Percentiles rank a stretch among this genome's conserved stretches.
Conservation (phyloP, 30 jellyfish, hydroid and myxozoan genomes). For the Clytia hemisphaerica region DNA sequence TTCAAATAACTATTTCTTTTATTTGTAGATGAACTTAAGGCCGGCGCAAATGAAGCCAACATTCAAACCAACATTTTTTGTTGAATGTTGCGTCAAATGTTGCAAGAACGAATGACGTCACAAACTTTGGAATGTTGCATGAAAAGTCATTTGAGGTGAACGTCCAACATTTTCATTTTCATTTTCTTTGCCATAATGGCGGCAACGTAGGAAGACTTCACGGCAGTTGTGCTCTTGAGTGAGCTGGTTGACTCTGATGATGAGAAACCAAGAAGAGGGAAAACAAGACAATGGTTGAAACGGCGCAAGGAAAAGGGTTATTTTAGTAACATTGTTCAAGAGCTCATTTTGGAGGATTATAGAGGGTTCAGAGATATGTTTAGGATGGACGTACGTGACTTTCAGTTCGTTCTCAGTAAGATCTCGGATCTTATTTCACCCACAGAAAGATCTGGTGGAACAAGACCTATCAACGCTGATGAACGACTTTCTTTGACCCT, state of each 20-base stretch:
- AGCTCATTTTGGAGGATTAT: slow-evolving; percentile 21
- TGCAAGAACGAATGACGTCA: too few species aligned
- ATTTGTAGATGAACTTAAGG: too few species aligned
- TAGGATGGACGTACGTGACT: slow-evolving; percentile 16
- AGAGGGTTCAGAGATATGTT: slow-evolving; percentile 28
- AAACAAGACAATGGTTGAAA: slow-evolving; percentile 30
- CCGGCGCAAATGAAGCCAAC: too few species aligned
- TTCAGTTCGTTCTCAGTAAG: neutral
- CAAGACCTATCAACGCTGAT: neutral
- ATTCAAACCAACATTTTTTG: too few species aligned
- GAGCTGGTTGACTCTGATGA: neutral
- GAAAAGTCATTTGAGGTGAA: too few species aligned
- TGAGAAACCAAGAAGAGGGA: neutral
- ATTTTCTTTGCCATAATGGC: too few species aligned
- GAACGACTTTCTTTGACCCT: slow-evolving; percentile 19
- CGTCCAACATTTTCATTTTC: too few species aligned
- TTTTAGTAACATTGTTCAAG: slow-evolving; percentile 20
- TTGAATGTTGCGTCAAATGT: too few species aligned
- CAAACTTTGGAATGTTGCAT: too few species aligned
- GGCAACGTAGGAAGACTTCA: neutral
- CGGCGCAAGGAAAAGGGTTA: slow-evolving; percentile 18
- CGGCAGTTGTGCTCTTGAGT: neutral
- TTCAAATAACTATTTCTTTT: too few species aligned
- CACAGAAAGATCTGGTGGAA: slow-evolving; percentile 17
- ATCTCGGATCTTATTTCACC: slow-evolving; percentile 12